Base-by-base conservation (phyloP, 2,113 vertebrate genomes). In the Hyaena hyaena region DNA sequence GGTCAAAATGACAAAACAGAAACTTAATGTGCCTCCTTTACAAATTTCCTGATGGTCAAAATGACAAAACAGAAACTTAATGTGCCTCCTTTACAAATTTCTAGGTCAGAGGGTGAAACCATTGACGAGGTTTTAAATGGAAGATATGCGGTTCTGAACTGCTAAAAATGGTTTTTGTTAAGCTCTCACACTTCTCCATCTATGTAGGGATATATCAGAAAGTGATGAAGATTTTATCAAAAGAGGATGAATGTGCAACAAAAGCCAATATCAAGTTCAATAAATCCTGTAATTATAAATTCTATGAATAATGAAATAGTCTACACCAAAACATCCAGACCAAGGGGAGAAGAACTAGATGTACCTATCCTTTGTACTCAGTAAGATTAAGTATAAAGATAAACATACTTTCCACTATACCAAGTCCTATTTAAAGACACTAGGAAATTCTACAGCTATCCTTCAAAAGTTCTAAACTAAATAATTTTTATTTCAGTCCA, bases 391-490 rank as follows among this genome's bases (percentile, higher is more conserved):
- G 43, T 80, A 95, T 10, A 95, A 94, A 93, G 63, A 69, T 71
- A 96, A 94, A 68, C 23, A 77, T 50, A 91, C 48, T 90, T 94
- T 69, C 35, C 19, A 79, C 45, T 82, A 53, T 3, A 74, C 19
- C 33, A 61, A 21, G 31, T 69, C 24, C 84, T 61, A 16, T 88
- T 77, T 88, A 81, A 93, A 97, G 65, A 82, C 35, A 90, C 53
- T 58, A 93, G 55, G 89, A 95, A 93, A 97, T 90, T 92, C n/a
- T 91, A 96, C 19, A 96, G 33, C 58, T 94, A 83, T 71, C 35
- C 82, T 90, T 85, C 45, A 76, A 71, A 97, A 63, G 39, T 87
- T 92, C 50, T 77, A 1, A 85, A 96, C 82, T 92, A 88, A 95
- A 93, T 81, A 94, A 17, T 19, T 39, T 39, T 39, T 39, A 39